Conservation (phyloP, 2,113 vertebrate species). For the Solenodon paradoxus region DNA sequence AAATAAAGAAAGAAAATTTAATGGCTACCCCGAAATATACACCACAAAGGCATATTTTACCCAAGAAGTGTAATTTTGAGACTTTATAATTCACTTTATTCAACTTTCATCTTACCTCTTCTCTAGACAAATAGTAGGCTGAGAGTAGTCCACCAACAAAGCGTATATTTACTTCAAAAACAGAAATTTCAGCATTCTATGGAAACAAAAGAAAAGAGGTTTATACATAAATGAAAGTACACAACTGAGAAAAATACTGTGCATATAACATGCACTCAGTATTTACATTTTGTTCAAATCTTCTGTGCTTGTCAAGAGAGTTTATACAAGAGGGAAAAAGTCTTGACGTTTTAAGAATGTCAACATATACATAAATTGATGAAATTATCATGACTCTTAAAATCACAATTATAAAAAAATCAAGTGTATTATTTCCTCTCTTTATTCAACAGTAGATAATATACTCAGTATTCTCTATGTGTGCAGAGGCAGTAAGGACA, state of each 20-base stretch:
- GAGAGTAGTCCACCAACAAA: slow-evolving; percentile 97
- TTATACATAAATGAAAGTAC: neutral
- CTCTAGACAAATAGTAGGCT: slow-evolving; percentile 97
- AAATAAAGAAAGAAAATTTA: neutral
- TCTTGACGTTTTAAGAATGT: neutral
- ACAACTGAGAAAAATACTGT: neutral
- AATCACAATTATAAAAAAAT: slow-evolving; percentile 29
- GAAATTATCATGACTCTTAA: slow-evolving; percentile 5
- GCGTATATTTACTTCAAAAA: slow-evolving; percentile 99
- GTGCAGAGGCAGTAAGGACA: neutral
- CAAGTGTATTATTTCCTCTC: neutral
- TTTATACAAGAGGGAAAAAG: neutral
- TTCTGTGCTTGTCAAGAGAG: neutral
- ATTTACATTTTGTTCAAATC: neutral
- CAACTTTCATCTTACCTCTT: slow-evolving; percentile 90
- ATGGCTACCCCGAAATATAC: neutral
- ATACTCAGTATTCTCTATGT: neutral
- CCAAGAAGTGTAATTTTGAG: neutral
- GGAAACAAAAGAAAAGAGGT: slow-evolving; percentile 67
- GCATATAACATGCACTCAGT: neutral
- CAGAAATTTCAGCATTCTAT: slow-evolving; percentile 96
- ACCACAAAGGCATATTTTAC: neutral
- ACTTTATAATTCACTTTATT: neutral
- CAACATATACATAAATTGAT: neutral
- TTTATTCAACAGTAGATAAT: neutral